Percentiles rank a stretch among this genome's conserved stretches.
phyloP scores from a whole-genome alignment of 2,888 invertebrate species.

The Neoitamus cyanurus region DNA sequence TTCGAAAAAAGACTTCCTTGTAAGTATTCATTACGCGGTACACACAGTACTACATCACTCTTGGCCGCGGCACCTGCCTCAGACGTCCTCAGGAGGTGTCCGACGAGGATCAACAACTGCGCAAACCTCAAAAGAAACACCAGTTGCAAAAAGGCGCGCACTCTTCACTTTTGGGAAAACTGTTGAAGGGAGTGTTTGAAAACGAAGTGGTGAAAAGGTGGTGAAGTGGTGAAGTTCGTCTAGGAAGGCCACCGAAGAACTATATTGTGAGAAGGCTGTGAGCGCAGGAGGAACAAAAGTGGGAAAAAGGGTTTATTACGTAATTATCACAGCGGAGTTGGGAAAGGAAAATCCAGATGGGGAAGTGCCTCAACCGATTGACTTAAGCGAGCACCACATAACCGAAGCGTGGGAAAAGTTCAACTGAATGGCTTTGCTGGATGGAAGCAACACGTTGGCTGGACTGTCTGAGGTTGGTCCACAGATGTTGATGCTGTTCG shows the following conservation, averaged over 20 bases:
- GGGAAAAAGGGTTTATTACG: constrained; percentile 8
- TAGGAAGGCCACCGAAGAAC: background rate
- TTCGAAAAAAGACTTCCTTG: background rate
- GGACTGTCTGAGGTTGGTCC: constrained; percentile 51
- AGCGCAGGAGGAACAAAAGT: constrained; percentile 30
- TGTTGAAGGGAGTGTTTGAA: background rate
- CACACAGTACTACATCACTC: background rate
- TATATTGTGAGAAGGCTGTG: background rate
- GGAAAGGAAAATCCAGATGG: constrained; percentile 19
- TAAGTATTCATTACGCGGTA: background rate
- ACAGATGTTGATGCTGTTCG: constrained; percentile 32
- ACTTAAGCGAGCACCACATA: constrained; percentile 55
- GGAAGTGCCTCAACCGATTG: constrained; percentile 25
- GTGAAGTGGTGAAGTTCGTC: background rate
- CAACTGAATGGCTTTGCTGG: constrained; percentile 53
- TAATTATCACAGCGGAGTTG: constrained; percentile 6
- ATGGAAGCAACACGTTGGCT: constrained; percentile 57
- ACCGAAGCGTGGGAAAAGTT: constrained; percentile 57
- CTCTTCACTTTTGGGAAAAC: background rate
- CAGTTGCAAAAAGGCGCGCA: constrained; percentile 40
- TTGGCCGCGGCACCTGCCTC: background rate
- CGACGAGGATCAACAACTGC: constrained; percentile 14
- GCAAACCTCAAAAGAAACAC: constrained; percentile 36
- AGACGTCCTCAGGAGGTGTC: background rate
- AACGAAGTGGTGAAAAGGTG: background rate